Evolutionary conservation across 1,140 invertebrate genomes (phyloP).

Genomic region (Rhynchophorus ferrugineus): DNA sequence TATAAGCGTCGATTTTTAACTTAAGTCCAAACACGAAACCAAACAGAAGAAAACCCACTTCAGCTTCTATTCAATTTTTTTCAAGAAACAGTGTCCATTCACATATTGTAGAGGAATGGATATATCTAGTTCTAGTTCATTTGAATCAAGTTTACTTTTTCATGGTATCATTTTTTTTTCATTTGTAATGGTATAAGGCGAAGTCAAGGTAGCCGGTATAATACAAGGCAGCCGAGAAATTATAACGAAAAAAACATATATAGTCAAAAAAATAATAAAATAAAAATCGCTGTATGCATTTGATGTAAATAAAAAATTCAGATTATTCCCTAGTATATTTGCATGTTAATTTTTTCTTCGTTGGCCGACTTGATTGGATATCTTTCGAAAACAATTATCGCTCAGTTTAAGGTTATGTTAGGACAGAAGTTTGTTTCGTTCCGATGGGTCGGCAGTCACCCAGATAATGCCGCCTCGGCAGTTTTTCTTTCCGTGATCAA

Average conservation of each 20-base stretch:
- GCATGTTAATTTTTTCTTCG: slow-evolving; percentile 32
- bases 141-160: slow-evolving; percentile 13
- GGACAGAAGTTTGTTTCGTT: neutral
- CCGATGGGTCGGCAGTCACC: no score
- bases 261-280: slow-evolving; percentile 3
- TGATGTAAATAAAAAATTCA: slow-evolving; percentile 34
- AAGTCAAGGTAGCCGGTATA: slow-evolving; percentile 19
- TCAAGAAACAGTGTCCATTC: slow-evolving; percentile 35
- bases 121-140: slow-evolving; percentile 27
- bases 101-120: slow-evolving; percentile 27
- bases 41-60: no score
- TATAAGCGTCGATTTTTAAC: slow-evolving; percentile 34
- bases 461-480: no score
- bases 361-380: slow-evolving; percentile 20
- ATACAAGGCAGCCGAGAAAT: slow-evolving; percentile 20
- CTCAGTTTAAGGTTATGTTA: neutral
- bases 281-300: slow-evolving; percentile 24
- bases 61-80: slow-evolving; percentile 36
- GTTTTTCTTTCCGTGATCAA: neutral
- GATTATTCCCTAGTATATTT: slow-evolving; percentile 33
- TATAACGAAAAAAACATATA: slow-evolving; percentile 14
- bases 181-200: slow-evolving; percentile 24
- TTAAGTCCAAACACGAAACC: slow-evolving; percentile 34
- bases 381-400: neutral
- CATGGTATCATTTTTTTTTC: slow-evolving; percentile 6